Base-by-base conservation (phyloP, 2,888 invertebrate species). In the Tiphia femorata region DNA sequence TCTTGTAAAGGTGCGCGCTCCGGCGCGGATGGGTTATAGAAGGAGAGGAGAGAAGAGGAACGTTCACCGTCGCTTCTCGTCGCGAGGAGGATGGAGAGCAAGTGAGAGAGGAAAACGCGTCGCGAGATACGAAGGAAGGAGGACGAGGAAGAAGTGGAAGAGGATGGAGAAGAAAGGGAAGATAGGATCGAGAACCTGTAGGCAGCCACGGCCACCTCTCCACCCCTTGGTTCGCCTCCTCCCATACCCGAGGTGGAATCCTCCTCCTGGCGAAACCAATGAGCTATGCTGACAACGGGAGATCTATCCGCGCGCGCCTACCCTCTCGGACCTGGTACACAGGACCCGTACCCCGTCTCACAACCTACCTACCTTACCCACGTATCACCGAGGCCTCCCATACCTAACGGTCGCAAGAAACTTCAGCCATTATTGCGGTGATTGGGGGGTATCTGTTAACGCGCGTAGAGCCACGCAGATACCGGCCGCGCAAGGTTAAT, bases 131-230 rank as follows among this genome's bases (percentile, higher is more conserved):
- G 17, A 52, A 17, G 21, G 43, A 29, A 8, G 33, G 7, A 19
- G 23, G 14, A 21, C n/a, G 20, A 23, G 37, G 25, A 49, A 33
- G 35, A 23, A 51, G 63, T 49, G 53, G 58, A 52, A 58, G 58
- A 46, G 51, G 51, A 47, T 41, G 55, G 58, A 47, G 63, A 71
- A 58, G 47, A 67, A 62, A 64, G 58, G 63, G 72, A 70, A 63
- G 64, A 64, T 72, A 78, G 76, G 77, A 77, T 77, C 77, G 78
- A 77, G 76, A 77, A 77, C 77, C 77, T 77, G 72, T 72, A 66
- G 72, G 69, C 72, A 75, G n/a, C n/a, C n/a, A n/a, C n/a, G n/a
- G n/a, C n/a, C n/a, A n/a, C n/a, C n/a, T n/a, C n/a, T n/a, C n/a
- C n/a, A n/a, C n/a, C n/a, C n/a, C n/a, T n/a, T n/a, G n/a, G n/a